A percentile compares a stretch with the other conserved stretches of the same genome.
These are phyloP conservation scores for Sycobia sp. DNA, from an alignment of 1,140 invertebrate species.

Conservation along the genomic window DNA sequence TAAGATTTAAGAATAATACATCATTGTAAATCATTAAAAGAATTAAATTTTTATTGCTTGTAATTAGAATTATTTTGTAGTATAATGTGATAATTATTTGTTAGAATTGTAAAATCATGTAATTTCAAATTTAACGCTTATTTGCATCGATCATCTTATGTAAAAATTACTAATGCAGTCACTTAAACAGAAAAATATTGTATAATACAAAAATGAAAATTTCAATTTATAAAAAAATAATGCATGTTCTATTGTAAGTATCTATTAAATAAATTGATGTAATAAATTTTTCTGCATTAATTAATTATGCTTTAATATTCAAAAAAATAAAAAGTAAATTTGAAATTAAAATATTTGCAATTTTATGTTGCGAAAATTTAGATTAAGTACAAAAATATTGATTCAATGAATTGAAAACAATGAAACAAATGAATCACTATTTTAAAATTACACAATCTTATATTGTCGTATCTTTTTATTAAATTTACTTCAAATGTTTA, in stretches of 20 bases:
- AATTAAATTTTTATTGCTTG: conserved; percentile 21
- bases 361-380: conserved; percentile 7
- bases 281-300: neutral
- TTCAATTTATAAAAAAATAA: too few species aligned
- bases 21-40: conserved; percentile 17
- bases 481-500: conserved; percentile 29
- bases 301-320: conserved; percentile 12
- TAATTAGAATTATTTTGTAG: too few species aligned
- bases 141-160: conserved; percentile 8
- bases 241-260: neutral
- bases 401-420: conserved; percentile 20
- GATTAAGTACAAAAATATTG: conserved; percentile 19
- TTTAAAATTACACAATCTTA: too few species aligned
- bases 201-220: too few species aligned
- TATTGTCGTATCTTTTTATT: neutral
- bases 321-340: conserved; percentile 1
- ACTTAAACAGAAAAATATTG: conserved; percentile 24
- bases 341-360: neutral
- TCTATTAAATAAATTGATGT: conserved; percentile 12
- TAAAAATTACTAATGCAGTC: conserved; percentile 1
- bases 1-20: conserved; percentile 20
- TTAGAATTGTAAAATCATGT: conserved; percentile 22
- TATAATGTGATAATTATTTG: too few species aligned
- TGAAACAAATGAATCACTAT: too few species aligned
- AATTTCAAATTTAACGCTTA: conserved; percentile 23